Percentiles rank a stretch among this genome's conserved stretches.
These are phyloP conservation scores for Heliangelus exortis DNA, from an alignment of 2,797 vertebrate genomes.

Conservation along the genomic window DNA sequence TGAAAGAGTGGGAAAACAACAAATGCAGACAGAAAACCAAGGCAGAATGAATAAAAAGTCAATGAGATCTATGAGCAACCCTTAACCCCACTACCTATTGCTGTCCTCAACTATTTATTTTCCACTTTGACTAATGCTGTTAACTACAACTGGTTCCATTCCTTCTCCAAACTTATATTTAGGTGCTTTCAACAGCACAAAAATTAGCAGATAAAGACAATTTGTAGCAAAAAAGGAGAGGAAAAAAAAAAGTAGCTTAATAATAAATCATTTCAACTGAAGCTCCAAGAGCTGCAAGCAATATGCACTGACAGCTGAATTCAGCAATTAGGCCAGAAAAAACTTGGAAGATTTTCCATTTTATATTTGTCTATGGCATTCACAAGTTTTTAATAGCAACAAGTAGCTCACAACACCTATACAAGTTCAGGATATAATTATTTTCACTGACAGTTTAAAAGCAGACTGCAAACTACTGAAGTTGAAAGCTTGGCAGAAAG, in stretches of 20 bases:
- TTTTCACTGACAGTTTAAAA: conserved; percentile 31
- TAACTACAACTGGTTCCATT: not conserved
- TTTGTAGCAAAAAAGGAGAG: fast-evolving
- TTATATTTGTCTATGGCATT: not conserved
- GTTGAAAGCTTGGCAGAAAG: conserved; percentile 49
- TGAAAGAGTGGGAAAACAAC: not conserved
- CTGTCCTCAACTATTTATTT: not conserved
- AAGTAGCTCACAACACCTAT: conserved; percentile 4
- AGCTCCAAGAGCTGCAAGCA: not conserved
- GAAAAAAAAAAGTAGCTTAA: not conserved
- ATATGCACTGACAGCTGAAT: not conserved
- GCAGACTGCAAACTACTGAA: not conserved
- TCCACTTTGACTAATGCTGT: not conserved
- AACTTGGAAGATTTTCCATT: not conserved
- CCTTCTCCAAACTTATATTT: not conserved
- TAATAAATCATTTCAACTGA: not conserved
- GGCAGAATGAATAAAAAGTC: not conserved
- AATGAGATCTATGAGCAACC: not conserved
- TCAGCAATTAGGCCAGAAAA: not conserved
- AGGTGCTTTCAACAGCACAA: not conserved
- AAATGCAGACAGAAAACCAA: not conserved
- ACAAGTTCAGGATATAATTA: conserved; percentile 23
- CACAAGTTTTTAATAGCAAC: conserved; percentile 48
- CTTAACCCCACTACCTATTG: not conserved
- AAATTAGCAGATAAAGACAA: not conserved